Evolutionary conservation across 2,113 vertebrate genomes (phyloP).

Genomic region (Cyphomyrus plagiostoma): DNA sequence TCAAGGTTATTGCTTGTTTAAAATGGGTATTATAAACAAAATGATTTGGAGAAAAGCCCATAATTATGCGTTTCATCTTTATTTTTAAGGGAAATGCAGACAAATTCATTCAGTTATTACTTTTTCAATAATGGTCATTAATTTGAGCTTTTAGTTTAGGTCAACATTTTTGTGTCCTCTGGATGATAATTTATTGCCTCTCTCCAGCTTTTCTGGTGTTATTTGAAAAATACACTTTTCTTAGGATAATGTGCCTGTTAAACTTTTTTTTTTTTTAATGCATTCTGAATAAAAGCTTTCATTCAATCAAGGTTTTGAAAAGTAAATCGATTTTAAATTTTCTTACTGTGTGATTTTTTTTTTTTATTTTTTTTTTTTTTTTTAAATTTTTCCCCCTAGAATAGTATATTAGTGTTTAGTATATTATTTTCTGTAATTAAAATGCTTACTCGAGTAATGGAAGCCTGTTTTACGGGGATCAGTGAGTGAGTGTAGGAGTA

Average conservation of each 20-base stretch:
- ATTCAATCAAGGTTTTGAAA: background rate
- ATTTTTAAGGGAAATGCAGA: background rate
- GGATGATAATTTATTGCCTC: background rate
- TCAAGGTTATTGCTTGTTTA: background rate
- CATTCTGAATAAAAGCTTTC: background rate
- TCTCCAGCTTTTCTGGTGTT: background rate
- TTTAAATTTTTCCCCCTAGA: too few species aligned
- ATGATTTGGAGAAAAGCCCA: background rate
- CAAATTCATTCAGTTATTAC: background rate
- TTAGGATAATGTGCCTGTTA: background rate
- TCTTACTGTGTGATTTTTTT: background rate
- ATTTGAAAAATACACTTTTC: background rate
- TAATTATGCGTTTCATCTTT: background rate
- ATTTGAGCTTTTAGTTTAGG: background rate
- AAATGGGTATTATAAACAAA: background rate
- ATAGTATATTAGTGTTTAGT: background rate
- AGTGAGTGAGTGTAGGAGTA: background rate
- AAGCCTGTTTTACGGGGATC: background rate
- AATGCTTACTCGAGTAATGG: background rate
- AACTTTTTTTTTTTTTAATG: background rate
- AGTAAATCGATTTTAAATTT: background rate
- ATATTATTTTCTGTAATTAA: background rate
- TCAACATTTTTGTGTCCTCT: background rate
- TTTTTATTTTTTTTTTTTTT: too few species aligned
- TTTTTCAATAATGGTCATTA: background rate